Base-by-base conservation (phyloP, 2,888 invertebrate genomes). In the Molorchus minor region DNA sequence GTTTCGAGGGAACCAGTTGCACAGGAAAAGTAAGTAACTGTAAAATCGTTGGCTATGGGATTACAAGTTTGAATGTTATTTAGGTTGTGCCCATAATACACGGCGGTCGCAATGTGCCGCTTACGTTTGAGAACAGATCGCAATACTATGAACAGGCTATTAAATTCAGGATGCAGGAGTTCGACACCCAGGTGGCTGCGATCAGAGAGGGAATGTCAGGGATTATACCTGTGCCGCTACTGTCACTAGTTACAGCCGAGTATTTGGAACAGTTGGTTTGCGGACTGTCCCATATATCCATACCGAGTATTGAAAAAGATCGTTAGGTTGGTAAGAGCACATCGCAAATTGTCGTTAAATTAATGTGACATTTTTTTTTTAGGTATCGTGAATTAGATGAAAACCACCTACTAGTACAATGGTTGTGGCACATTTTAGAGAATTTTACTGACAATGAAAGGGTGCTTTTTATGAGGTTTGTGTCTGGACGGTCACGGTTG, bases 321-420 rank as follows among this genome's bases (percentile, higher is more conserved):
- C 49, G 87, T 86, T 56, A 84, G 87, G 86, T 87, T 75, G 70
- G 86, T 86, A 75, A 41, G n/a, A n/a, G n/a, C n/a, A n/a, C n/a
- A n/a, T n/a, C n/a, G n/a, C n/a, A n/a, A n/a, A n/a, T n/a, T n/a
- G n/a, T n/a, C n/a, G n/a, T n/a, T n/a, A n/a, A n/a, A n/a, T n/a
- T n/a, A n/a, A n/a, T n/a, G n/a, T n/a, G n/a, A n/a, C n/a, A n/a
- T n/a, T n/a, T n/a, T 21, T 47, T 10, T 55, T 56, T 70, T 62
- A 87, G 87, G 69, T 88, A 88, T 73, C 82, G 87, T 33, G 88
- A 88, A 74, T 79, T 87, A 67, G 86, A 87, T 70, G 87, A 87
- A 74, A 83, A 80, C 61, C 83, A 85, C 72, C 82, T 83, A 60
- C 75, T 87, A 51, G 85, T 87, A 1, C 81, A 84, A 67, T 88